Base-by-base conservation (phyloP, 2,888 invertebrate genomes). In the Heterodera filipjevi region DNA sequence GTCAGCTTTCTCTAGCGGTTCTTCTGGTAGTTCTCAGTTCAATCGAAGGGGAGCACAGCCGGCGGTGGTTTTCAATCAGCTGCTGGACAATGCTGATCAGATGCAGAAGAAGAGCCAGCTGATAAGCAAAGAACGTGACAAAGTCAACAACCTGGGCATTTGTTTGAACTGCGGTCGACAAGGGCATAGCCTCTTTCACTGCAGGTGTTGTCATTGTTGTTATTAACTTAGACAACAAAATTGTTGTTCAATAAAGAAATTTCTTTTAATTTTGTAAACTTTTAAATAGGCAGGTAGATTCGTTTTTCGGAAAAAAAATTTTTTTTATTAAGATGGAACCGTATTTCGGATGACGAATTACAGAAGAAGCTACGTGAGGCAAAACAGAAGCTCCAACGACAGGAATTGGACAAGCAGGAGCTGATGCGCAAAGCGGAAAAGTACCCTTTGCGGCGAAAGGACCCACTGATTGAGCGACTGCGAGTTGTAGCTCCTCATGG, bases 341-440 rank as follows among this genome's bases (percentile, higher is more conserved):
- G 77, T 6, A 79, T 79, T 49, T 64, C 76, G 19, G 79, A 79
- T 16, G 33, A 78, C 32, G 44, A 79, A n/a, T 49, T 79, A 33
- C 77, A 79, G 77, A 79, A 68, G 49, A 79, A 78, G 64, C 32
- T 75, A 32, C 59, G 75, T 2, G 68, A 75, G n/a, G 39, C 71
- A 14, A 77, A 77, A 16, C 30, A 46, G 30, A 30, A 30, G 33
- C 46, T 71, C 30, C 66, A 77, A 27, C 30, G 53, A 1, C 33
- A 77, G 35, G 71, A 44, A 22, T 19, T 46, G 19, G 70, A 68
- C 44, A 71, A 77, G 44, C 59, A 66, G 27, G 66, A 30, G 30
- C 16, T 77, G 46, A 68, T 44, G 39, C 64, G 35, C 46, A 77
- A 66, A 46, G 78, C 78, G 10, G 78, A 78, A 30, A 74, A 72